Evolutionary conservation across 2,888 invertebrate genomes (phyloP).

Genomic region (Zeuzera pyrina): DNA sequence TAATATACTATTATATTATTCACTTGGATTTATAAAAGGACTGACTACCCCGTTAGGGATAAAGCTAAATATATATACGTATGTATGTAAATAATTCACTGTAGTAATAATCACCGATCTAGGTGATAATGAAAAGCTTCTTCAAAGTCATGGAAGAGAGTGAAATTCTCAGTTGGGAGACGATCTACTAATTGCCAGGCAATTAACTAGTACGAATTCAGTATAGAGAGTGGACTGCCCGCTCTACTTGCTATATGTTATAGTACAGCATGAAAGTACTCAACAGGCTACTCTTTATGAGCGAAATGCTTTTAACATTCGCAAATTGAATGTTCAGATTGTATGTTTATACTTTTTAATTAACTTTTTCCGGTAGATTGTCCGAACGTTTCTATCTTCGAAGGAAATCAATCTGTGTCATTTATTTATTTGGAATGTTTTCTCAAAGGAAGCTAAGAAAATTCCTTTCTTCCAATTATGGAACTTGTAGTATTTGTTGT

Average conservation of each 20-base stretch:
- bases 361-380: no score
- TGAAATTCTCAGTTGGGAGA: constrained; percentile 34
- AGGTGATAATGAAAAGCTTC: constrained; percentile 14
- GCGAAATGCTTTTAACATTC: constrained; percentile 31
- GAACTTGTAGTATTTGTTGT: no score
- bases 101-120: not conserved
- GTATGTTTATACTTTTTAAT: not conserved
- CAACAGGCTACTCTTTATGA: constrained; percentile 42
- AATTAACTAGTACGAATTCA: constrained; percentile 62
- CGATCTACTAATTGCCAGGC: constrained; percentile 50
- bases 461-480: no score
- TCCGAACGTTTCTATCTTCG: no score
- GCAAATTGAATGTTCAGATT: constrained; percentile 26
- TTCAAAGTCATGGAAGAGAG: constrained; percentile 39
- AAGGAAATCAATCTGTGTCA: no score
- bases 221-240: constrained; percentile 63
- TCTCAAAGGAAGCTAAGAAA: not conserved
- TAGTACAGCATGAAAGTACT: constrained; percentile 60
- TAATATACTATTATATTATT: no score
- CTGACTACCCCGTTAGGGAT: no score
- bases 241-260: constrained; percentile 70
- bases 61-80: no score
- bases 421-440: no score
- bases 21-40: no score
- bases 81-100: no score